Percentiles rank a stretch among this genome's conserved stretches.
Conservation (phyloP, 2,797 vertebrate species). For the Galagoides demidoff region DNA sequence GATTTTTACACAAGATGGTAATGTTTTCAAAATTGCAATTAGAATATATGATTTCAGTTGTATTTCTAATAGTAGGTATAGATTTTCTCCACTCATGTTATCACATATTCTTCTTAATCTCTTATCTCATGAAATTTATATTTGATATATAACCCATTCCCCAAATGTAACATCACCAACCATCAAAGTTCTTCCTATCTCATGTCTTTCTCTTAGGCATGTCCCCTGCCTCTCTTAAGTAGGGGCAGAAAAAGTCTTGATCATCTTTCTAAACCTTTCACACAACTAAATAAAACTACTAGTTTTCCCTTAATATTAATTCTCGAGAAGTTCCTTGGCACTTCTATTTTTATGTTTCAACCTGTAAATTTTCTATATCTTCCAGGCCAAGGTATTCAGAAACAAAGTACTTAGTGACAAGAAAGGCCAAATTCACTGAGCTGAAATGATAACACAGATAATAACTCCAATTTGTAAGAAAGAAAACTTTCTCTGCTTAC, state of each 20-base stretch:
- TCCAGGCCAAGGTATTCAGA: background rate
- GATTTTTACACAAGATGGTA: background rate
- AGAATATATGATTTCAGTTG: background rate
- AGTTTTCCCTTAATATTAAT: background rate
- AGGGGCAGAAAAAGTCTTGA: background rate
- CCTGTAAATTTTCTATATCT: background rate
- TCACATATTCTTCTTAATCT: background rate
- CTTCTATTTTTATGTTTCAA: background rate
- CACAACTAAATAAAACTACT: background rate
- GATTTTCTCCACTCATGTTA: background rate
- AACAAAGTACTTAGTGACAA: background rate
- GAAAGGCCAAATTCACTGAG: background rate
- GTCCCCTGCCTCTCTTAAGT: background rate
- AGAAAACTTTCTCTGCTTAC: constrained; percentile 53
- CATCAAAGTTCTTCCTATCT: background rate
- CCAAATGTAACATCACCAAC: background rate
- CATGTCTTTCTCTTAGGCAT: background rate
- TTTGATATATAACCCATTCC: background rate
- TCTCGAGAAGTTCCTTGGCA: background rate
- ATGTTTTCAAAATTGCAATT: background rate
- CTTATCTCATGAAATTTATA: background rate
- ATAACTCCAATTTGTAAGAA: background rate
- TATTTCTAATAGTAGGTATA: background rate
- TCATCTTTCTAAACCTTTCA: background rate
- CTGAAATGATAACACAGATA: background rate